Conservation (phyloP, 2,113 vertebrate genomes). For the Turdus rufiventris region DNA sequence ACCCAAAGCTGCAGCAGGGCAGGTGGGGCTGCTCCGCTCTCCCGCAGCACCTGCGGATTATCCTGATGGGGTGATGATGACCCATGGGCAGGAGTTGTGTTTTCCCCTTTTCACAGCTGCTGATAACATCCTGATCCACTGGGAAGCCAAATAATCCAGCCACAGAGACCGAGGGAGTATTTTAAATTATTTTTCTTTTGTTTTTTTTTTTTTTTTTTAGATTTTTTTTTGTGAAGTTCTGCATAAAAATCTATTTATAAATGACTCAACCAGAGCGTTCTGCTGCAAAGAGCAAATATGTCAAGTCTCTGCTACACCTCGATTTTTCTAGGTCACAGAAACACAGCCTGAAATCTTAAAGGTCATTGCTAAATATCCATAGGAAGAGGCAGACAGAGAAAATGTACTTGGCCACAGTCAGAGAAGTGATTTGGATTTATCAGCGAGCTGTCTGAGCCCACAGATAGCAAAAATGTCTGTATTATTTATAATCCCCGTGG, state of each 20-base stretch:
- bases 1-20: neutral
- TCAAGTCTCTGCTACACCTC: neutral
- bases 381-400: neutral
- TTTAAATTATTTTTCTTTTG: neutral
- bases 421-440: neutral
- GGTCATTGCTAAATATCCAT: neutral
- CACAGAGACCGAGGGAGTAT: fast-evolving
- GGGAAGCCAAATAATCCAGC: neutral
- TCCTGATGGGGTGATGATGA: neutral
- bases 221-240: neutral
- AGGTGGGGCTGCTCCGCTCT: neutral
- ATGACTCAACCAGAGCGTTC: too few species aligned
- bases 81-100: fast-evolving
- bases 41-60: neutral
- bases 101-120: neutral
- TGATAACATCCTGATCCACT: neutral
- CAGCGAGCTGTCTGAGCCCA: neutral
- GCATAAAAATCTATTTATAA: fast-evolving
- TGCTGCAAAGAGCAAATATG: neutral
- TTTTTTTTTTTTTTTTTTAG: too few species aligned
- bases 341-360: neutral
- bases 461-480: neutral
- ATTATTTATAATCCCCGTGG: neutral
- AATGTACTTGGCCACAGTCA: neutral
- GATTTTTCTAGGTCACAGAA: neutral